Conservation (phyloP, 1,140 invertebrate genomes). For the Habropoda laboriosa region DNA sequence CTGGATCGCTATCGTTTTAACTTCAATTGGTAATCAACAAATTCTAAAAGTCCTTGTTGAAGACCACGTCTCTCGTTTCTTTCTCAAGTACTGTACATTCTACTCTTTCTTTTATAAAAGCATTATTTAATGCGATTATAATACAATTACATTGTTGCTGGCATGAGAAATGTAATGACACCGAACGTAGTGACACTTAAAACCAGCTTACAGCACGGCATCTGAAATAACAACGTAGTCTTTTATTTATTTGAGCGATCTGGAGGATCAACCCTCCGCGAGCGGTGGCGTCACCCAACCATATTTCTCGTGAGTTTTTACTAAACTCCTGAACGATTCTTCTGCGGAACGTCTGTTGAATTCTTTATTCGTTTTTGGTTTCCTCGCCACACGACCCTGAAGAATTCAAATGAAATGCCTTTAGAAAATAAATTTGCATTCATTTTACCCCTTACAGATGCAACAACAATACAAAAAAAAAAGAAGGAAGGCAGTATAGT, state of each 20-base stretch:
- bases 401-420: too few species aligned
- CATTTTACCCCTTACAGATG: too few species aligned
- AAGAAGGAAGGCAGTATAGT: too few species aligned
- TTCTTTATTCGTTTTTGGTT: conserved; percentile 89
- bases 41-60: background rate
- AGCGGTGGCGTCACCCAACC: conserved; percentile 93
- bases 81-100: background rate
- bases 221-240: background rate
- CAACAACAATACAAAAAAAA: too few species aligned
- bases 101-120: background rate
- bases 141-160: background rate
- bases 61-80: background rate
- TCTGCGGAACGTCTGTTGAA: conserved; percentile 91
- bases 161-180: background rate
- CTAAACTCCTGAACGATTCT: conserved; percentile 91
- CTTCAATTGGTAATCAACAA: background rate
- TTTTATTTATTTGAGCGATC: background rate
- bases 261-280: conserved; percentile 86
- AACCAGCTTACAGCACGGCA: background rate
- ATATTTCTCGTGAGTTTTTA: conserved; percentile 94
- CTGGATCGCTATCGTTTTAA: too few species aligned
- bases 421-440: too few species aligned
- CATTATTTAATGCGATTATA: background rate
- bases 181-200: background rate
- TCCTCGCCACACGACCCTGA: conserved; percentile 88